These are phyloP conservation scores for Myanophis thanlyinensis DNA, from an alignment of 2,113 vertebrate genomes.

Conservation along the genomic window DNA sequence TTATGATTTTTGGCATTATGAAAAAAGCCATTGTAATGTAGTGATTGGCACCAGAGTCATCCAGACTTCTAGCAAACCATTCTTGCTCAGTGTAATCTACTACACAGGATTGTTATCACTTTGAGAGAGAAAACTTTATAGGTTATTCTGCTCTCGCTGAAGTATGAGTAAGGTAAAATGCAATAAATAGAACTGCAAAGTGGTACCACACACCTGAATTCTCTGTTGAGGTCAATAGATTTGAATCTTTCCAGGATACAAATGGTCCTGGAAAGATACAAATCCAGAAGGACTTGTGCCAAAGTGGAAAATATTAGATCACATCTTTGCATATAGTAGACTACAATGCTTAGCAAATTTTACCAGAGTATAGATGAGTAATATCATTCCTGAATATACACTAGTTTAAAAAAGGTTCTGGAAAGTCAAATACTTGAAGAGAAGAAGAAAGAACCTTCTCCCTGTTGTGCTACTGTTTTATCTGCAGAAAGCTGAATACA, in stretches of 20 bases:
- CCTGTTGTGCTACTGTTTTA: background rate
- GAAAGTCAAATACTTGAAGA: background rate
- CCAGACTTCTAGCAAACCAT: background rate
- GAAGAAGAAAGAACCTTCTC: no score
- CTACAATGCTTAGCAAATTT: background rate
- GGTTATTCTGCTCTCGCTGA: background rate
- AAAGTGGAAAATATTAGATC: background rate
- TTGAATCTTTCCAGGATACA: background rate
- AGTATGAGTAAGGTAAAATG: background rate
- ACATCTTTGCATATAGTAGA: background rate
- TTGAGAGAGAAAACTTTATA: background rate
- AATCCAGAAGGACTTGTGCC: no score
- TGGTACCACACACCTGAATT: background rate
- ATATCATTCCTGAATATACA: background rate
- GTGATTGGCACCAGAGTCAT: background rate
- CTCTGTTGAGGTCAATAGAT: background rate
- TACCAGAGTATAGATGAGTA: background rate
- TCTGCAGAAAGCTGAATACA: background rate
- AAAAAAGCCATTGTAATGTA: background rate
- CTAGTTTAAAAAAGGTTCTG: background rate
- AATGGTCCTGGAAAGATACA: no score
- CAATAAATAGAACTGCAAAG: background rate
- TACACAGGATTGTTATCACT: no score
- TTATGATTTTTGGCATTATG: background rate
- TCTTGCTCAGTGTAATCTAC: background rate